These are phyloP conservation scores for Falcunculus frontatus DNA, from an alignment of 2,113 vertebrate genomes.

Conservation along the genomic window DNA sequence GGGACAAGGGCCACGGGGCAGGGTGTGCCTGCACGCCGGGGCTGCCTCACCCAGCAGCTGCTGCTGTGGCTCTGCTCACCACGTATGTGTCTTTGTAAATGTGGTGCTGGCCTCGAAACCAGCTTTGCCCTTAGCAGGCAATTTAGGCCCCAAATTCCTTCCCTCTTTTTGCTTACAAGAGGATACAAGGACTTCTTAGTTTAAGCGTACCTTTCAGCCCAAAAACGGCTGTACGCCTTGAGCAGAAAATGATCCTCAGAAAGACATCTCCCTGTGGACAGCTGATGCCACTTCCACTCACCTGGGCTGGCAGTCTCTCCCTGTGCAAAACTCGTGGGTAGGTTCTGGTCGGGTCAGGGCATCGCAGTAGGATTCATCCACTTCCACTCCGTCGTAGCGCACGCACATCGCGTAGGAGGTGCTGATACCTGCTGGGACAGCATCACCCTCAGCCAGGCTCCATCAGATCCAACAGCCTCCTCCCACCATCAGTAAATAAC, in stretches of 20 bases:
- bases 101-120: not conserved
- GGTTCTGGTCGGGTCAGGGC: slow-evolving; percentile 83
- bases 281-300: slow-evolving; percentile 29
- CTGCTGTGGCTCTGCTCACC: not conserved
- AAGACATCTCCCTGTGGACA: not conserved
- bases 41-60: not conserved
- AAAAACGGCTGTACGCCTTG: not conserved
- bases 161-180: not conserved
- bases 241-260: not conserved
- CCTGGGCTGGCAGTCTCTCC: slow-evolving; percentile 87
- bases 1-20: not conserved
- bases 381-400: slow-evolving; percentile 83
- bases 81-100: accelerated
- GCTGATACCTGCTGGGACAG: slow-evolving; percentile 75
- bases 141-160: not conserved
- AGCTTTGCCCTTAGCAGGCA: not conserved
- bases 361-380: slow-evolving; percentile 83
- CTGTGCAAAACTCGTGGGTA: slow-evolving; percentile 84
- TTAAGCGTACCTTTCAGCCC: not conserved
- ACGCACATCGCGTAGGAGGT: slow-evolving; percentile 81
- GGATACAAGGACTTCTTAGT: not conserved
- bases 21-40: not conserved
- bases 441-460: not conserved
- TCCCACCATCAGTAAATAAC: not conserved
- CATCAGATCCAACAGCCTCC: not conserved